A percentile compares a stretch with the other conserved stretches of the same genome.
phyloP scores from a whole-genome alignment of 2,888 invertebrate species.

The Heliconius sara region DNA sequence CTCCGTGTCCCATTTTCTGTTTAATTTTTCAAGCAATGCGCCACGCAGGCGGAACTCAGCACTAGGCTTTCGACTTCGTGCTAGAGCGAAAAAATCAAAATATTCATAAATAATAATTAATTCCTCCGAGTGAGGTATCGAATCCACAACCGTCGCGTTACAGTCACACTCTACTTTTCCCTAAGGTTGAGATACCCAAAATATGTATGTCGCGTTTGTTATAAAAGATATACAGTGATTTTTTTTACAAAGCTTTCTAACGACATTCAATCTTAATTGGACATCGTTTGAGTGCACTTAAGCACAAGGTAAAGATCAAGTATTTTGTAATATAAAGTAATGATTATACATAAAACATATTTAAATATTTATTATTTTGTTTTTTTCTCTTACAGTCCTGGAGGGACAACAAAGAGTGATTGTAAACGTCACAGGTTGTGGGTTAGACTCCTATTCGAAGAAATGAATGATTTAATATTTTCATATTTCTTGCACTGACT shows the following conservation, averaged over 20 bases:
- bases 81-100: no score
- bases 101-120: no score
- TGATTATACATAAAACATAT: not conserved
- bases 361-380: not conserved
- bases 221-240: not conserved
- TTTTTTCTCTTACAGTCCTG: not conserved
- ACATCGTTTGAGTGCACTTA: slow-evolving; percentile 1
- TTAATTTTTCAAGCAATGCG: no score
- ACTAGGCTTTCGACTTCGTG: no score
- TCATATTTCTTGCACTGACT: not conserved
- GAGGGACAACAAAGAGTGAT: no score
- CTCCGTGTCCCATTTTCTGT: no score
- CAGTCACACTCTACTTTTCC: no score
- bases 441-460: not conserved
- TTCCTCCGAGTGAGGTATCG: no score
- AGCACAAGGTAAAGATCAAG: not conserved
- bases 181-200: no score
- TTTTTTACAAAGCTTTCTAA: not conserved
- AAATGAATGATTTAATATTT: not conserved
- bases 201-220: not conserved
- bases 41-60: no score
- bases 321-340: not conserved
- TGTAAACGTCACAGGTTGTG: not conserved
- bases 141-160: not conserved
- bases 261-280: slow-evolving; percentile 5